Evolutionary conservation across 2,113 vertebrate genomes (phyloP), one percentile per base, ranked within the genome.

Genomic region (Amphiprion percula): DNA sequence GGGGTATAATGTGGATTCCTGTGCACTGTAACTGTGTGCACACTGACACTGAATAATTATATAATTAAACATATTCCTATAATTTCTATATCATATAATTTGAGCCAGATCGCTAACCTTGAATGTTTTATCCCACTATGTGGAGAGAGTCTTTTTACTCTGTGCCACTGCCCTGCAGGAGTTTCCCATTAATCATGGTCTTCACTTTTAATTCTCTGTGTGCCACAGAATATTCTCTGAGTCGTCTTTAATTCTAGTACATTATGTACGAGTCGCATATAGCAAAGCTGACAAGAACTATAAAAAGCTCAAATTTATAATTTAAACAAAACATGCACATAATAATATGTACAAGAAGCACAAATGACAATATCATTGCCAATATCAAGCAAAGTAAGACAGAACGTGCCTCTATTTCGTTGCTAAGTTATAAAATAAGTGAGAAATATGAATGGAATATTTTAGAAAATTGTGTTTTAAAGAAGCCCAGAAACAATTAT

Each of bases 121-220:
- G 12, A 63, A 52, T 73, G 28, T 54, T 61, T 59, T 67, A 58
- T 28, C 14, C 26, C 15, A 46, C 14, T 19, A 41, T 28, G 19
- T 17, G 17, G 12, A 52, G 10, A 6, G 44, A 47, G 62, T 77
- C 10, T 62, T 50, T 65, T 63, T 37, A n/a, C 14, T 37, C 59
- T 23, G 4, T 30, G 21, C 24, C 9, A 28, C 24, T 71, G 10
- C 28, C 12, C 68, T 66, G 39, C 66, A 54, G 47, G 61, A 2
- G 47, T 71, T 78, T 30, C 46, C 33, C 30, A 24, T 58, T 61
- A 37, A 80, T 77, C 46, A 46, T 24, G 58, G 19, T 17, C 14
- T 6, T 21, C 21, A 3, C 28, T 71, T 65, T 28, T 49, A 55
- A 64, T 63, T 74, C 1, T 54, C 24, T 30, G 10, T 55, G 19